A percentile compares a stretch with the other conserved stretches of the same genome.
Conservation (phyloP, 2,797 vertebrate species). For the Leucoraja ocellata region DNA sequence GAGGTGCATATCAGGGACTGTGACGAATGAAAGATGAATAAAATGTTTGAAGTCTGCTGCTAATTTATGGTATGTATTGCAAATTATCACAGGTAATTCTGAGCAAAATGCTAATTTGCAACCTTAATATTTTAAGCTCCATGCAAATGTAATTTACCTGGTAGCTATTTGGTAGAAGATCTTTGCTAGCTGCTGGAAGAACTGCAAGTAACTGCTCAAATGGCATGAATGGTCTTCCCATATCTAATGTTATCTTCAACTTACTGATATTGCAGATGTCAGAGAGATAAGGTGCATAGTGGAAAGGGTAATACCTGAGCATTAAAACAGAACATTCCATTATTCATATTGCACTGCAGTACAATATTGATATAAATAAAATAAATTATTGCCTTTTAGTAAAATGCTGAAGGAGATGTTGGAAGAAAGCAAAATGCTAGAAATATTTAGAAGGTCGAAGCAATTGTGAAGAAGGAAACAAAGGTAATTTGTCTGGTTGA, state of each 20-base stretch:
- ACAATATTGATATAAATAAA: background rate
- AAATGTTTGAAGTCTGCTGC: background rate
- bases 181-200: conserved; percentile 88
- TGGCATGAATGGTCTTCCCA: conserved; percentile 88
- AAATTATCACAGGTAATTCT: conserved; percentile 11
- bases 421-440: conserved; percentile 35
- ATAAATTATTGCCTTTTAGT: background rate
- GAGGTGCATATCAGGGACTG: too few relatives aligned
- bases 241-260: conserved; percentile 77
- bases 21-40: background rate
- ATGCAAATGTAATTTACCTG: conserved; percentile 61
- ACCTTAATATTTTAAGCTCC: background rate
- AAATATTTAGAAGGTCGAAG: too few relatives aligned
- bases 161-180: conserved; percentile 77
- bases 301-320: conserved; percentile 85
- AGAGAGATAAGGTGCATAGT: conserved; percentile 94
- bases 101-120: background rate
- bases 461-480: too few relatives aligned
- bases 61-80: background rate
- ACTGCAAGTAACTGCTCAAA: conserved; percentile 93
- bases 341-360: background rate
- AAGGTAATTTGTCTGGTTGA: too few relatives aligned
- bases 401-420: too few relatives aligned
- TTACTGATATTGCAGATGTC: conserved; percentile 77
- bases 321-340: conserved; percentile 17